These are phyloP conservation scores for Sussaba pulchella DNA, from an alignment of 2,888 invertebrate species.

Conservation along the genomic window DNA sequence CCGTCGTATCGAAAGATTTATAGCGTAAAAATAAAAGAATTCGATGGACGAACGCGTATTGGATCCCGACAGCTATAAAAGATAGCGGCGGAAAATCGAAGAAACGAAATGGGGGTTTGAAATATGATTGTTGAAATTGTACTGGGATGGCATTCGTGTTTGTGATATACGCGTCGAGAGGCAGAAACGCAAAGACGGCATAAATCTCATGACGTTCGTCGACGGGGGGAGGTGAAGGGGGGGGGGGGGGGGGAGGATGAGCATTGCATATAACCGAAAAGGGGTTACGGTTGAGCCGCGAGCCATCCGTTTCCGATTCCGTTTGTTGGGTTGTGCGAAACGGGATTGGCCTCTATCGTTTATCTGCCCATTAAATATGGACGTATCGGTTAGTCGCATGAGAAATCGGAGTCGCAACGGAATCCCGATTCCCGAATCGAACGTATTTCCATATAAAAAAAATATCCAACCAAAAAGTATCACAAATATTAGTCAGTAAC, in stretches of 20 bases:
- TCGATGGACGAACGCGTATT: conserved; percentile 45
- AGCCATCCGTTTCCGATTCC: conserved; percentile 70
- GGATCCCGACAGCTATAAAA: conserved; percentile 27
- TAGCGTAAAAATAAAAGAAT: conserved; percentile 20
- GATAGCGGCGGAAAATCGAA: conserved; percentile 12
- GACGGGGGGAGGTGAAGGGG: conserved; percentile 29
- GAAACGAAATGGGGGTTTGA: conserved; percentile 67
- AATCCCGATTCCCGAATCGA: background rate
- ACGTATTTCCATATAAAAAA: background rate
- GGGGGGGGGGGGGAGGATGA: conserved; percentile 56
- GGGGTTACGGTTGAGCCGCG: conserved; percentile 67
- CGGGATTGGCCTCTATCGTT: conserved; percentile 63
- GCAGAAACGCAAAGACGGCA: conserved; percentile 55
- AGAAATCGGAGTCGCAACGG: conserved; percentile 5
- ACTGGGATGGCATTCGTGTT: conserved; percentile 53
- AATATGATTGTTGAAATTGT: conserved; percentile 63
- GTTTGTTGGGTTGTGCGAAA: conserved; percentile 58
- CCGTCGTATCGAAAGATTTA: conserved; percentile 1
- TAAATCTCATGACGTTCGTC: conserved; percentile 62
- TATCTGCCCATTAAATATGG: conserved; percentile 71
- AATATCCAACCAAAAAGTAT: background rate
- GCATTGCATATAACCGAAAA: conserved; percentile 62
- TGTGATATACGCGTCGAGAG: conserved; percentile 48
- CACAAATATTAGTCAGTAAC: background rate
- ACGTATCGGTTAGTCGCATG: conserved; percentile 49